Conservation (phyloP, 2,113 vertebrate genomes). For the Nothocercus julius region DNA sequence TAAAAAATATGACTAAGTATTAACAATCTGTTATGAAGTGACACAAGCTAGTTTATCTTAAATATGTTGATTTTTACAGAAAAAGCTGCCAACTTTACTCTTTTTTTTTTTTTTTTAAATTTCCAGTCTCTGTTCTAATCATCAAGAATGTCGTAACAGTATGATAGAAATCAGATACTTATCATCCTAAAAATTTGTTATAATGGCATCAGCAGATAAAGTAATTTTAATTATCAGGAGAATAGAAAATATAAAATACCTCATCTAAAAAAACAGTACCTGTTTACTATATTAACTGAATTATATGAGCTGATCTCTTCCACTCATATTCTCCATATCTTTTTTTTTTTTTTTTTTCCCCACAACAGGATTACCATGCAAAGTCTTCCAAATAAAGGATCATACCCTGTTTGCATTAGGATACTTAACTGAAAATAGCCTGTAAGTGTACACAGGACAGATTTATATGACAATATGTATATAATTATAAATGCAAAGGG, state of each 20-base stretch:
- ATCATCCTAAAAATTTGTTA: neutral
- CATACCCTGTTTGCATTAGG: neutral
- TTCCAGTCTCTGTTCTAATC: neutral
- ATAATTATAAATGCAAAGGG: neutral
- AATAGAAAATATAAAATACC: neutral
- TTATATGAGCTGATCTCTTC: neutral
- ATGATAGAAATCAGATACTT: neutral
- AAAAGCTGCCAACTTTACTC: neutral
- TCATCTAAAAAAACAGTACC: neutral
- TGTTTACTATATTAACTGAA: neutral
- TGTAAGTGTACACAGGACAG: neutral
- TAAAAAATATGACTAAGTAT: neutral
- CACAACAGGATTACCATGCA: neutral
- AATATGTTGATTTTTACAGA: neutral
- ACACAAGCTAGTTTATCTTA: neutral
- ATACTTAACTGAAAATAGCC: neutral
- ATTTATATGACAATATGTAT: neutral
- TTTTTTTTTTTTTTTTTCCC: neutral
- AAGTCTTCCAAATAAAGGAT: neutral
- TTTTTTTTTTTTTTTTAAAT: neutral
- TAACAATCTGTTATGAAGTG: slow-evolving; percentile 23
- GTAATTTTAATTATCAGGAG: neutral
- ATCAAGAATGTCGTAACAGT: neutral
- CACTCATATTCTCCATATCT: neutral
- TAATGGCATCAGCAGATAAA: neutral